These are phyloP conservation scores for Stenichneumon culpator DNA, from an alignment of 2,888 invertebrate species.

Conservation along the genomic window DNA sequence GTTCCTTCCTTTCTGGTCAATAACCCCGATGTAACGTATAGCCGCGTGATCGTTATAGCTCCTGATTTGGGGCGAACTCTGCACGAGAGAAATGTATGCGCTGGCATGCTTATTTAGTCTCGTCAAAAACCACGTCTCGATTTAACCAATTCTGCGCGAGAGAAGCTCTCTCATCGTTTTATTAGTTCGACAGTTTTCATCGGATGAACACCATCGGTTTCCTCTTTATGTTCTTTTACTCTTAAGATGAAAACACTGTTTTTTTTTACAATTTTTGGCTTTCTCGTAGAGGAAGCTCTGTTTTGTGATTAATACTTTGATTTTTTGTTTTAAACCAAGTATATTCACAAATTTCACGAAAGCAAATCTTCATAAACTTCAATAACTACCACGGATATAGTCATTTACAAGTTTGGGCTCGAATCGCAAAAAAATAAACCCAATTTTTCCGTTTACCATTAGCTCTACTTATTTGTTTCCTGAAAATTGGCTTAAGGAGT, in stretches of 20 bases:
- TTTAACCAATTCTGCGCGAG: constrained; percentile 25
- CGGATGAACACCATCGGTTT: not conserved
- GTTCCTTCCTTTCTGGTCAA: constrained; percentile 75
- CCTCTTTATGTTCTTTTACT: not conserved
- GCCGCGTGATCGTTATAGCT: constrained; percentile 39
- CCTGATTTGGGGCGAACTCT: not conserved
- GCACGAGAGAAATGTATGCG: constrained; percentile 8
- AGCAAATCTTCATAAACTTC: no score
- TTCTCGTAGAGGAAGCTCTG: no score
- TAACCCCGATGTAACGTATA: constrained; percentile 72
- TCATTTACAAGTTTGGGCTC: no score
- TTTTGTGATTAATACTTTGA: no score
- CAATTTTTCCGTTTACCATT: no score
- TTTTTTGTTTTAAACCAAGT: no score
- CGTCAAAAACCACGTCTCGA: constrained; percentile 24
- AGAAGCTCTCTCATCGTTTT: not conserved
- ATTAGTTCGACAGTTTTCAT: not conserved
- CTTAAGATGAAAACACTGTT: no score
- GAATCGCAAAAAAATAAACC: no score
- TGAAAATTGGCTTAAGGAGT: no score
- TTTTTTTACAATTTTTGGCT: not conserved
- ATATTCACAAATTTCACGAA: no score
- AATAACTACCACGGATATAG: no score
- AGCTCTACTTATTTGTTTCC: no score
- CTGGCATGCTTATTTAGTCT: constrained; percentile 22